phyloP scores from a whole-genome alignment of 2,113 vertebrate genomes.

The Onychostruthus taczanowskii region DNA sequence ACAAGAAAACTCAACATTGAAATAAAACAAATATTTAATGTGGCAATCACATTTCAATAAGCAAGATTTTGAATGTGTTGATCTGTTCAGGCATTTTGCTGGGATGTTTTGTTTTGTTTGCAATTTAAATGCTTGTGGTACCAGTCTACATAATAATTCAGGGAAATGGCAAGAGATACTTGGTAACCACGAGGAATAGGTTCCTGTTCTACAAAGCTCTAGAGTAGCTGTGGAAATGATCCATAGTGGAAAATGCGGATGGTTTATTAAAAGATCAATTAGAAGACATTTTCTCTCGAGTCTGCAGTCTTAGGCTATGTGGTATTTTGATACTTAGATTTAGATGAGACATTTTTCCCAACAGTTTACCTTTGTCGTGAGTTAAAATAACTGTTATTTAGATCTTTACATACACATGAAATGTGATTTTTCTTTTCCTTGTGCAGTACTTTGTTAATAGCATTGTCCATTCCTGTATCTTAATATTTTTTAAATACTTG shows the following conservation, averaged over 20 bases:
- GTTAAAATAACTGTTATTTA: neutral
- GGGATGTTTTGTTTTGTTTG: neutral
- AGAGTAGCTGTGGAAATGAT: neutral
- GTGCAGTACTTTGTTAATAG: neutral
- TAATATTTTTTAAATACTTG: neutral
- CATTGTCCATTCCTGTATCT: neutral
- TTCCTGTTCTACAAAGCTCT: neutral
- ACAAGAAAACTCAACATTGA: neutral
- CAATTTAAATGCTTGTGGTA: neutral
- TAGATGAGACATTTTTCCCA: neutral
- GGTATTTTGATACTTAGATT: neutral
- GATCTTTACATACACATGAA: neutral
- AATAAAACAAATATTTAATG: neutral
- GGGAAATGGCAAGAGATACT: neutral
- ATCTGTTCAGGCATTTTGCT: neutral
- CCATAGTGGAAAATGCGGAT: neutral
- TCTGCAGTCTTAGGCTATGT: neutral
- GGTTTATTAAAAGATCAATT: neutral
- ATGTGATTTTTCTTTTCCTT: neutral
- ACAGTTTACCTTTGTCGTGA: neutral
- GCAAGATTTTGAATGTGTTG: neutral
- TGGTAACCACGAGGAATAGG: neutral
- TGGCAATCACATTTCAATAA: neutral
- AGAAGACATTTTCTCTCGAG: neutral
- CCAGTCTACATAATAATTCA: neutral